A percentile compares a stretch with the other conserved stretches of the same genome.
Conservation (phyloP, 2,113 vertebrate genomes). For the Dipodomys spectabilis region DNA sequence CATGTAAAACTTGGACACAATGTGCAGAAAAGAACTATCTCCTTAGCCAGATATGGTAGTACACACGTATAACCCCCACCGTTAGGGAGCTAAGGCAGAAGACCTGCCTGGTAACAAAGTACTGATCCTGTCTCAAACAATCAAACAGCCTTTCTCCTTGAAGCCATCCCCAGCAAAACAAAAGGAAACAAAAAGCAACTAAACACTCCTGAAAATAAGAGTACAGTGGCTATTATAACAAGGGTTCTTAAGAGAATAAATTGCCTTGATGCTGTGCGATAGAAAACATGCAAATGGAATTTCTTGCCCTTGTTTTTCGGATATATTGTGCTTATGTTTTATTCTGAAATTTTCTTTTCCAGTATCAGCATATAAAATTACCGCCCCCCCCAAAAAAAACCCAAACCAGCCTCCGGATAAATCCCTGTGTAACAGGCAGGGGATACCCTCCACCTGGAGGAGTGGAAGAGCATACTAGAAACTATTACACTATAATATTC, state of each 20-base stretch:
- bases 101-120: neutral
- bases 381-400: accelerated
- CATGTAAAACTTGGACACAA: neutral
- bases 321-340: neutral
- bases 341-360: slow-evolving; percentile 11
- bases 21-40: neutral
- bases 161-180: neutral
- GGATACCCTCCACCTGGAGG: neutral
- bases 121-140: neutral
- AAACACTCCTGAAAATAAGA: neutral
- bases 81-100: too few species aligned
- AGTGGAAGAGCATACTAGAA: neutral
- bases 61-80: neutral
- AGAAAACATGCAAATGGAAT: neutral
- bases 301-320: neutral
- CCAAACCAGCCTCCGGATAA: neutral
- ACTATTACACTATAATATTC: neutral
- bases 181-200: neutral
- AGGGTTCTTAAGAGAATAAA: neutral
- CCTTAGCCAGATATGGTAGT: neutral
- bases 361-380: neutral
- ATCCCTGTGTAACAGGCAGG: neutral
- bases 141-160: neutral
- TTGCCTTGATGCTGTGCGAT: neutral
- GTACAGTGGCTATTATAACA: neutral